These are phyloP conservation scores for Platycnemis pennipes DNA, from an alignment of 2,888 invertebrate genomes.

Conservation along the genomic window DNA sequence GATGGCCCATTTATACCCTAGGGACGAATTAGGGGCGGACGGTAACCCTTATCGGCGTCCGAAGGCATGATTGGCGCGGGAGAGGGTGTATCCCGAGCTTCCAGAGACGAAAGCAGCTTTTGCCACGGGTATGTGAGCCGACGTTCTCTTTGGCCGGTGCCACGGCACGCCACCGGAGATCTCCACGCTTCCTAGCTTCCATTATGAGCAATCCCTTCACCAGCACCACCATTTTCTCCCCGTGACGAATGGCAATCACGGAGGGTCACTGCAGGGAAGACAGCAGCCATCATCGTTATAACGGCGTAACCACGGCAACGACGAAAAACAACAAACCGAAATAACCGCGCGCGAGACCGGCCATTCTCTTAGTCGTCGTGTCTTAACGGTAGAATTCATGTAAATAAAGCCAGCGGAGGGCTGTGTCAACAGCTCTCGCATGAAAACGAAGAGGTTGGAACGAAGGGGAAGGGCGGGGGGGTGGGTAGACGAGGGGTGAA, in stretches of 20 bases:
- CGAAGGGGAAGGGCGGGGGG: background rate
- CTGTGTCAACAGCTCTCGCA: slow-evolving; percentile 35
- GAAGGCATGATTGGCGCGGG: background rate
- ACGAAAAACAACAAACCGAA: background rate
- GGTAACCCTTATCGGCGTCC: background rate
- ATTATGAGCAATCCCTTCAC: background rate
- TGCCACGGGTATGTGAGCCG: background rate
- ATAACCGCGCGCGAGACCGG: background rate
- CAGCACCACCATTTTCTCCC: background rate
- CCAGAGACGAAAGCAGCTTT: background rate
- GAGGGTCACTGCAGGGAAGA: background rate
- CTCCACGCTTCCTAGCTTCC: background rate
- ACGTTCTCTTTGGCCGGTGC: too few species aligned
- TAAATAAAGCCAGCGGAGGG: slow-evolving; percentile 4
- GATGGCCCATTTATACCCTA: too few species aligned
- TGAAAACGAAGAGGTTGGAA: background rate
- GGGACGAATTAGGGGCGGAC: too few species aligned
- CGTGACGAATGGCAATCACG: background rate
- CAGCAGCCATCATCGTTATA: background rate
- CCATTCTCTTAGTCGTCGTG: background rate
- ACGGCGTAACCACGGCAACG: slow-evolving; percentile 21
- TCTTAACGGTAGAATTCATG: slow-evolving; percentile 13
- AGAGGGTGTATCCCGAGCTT: background rate
- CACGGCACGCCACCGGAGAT: background rate
- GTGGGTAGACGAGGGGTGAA: background rate